Conservation (phyloP, 2,797 vertebrate species). For the Sorex maritimensis region DNA sequence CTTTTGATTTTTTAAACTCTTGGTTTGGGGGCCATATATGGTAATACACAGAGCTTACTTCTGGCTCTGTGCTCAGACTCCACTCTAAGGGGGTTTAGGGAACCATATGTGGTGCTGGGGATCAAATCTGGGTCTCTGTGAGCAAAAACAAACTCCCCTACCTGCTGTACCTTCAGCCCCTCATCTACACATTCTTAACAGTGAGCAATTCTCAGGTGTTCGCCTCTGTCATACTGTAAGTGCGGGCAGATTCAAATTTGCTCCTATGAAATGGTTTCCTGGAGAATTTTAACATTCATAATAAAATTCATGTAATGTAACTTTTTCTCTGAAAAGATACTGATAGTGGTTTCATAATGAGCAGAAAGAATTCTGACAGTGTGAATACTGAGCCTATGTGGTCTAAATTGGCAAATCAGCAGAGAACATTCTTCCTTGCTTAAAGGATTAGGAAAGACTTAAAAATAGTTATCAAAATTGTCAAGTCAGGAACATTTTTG, state of each 20-base stretch:
- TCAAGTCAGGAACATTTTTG: constrained; percentile 65
- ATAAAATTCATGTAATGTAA: not conserved
- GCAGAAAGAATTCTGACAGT: constrained; percentile 30
- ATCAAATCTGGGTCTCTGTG: too few species aligned
- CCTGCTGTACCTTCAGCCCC: too few species aligned
- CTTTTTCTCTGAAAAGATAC: constrained; percentile 28
- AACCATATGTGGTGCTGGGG: too few species aligned
- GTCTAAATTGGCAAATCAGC: constrained; percentile 55
- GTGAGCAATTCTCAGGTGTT: constrained; percentile 9
- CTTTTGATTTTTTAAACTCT: too few species aligned
- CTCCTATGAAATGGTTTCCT: constrained; percentile 49
- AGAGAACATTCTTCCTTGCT: constrained; percentile 58
- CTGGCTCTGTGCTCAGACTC: too few species aligned
- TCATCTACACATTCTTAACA: constrained; percentile 7
- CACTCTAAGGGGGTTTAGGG: too few species aligned
- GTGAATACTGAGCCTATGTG: constrained; percentile 48
- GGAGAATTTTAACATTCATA: constrained; percentile 40
- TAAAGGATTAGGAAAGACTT: constrained; percentile 46
- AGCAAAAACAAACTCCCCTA: too few species aligned
- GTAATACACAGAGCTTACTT: too few species aligned
- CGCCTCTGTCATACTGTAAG: not conserved
- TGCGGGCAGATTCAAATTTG: constrained; percentile 44
- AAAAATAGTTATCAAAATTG: constrained; percentile 70
- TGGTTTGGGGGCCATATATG: too few species aligned
- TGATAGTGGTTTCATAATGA: constrained; percentile 1